Base-by-base conservation (phyloP, 2,113 vertebrate genomes). In the Laterallus jamaicensis region DNA sequence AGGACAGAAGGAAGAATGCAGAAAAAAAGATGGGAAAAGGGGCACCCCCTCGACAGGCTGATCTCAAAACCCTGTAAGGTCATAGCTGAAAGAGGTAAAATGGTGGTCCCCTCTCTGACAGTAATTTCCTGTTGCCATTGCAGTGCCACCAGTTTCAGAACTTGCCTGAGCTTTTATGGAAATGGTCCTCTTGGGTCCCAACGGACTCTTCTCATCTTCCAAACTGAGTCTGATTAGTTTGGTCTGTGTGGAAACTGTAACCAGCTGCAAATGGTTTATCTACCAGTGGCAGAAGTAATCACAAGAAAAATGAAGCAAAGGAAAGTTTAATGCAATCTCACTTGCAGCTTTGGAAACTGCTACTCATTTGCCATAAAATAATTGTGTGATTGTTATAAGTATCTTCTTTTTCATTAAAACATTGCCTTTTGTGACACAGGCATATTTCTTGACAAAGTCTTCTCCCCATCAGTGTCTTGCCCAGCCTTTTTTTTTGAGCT, bases 71-170 rank as follows among this genome's bases (percentile, higher is more conserved):
- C 42, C 42, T 37, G 1, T 18, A 6, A 42, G 15, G 5, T 32
- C 63, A 70, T 80, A 11, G 49, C 19, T 25, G 68, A 59, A 62
- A 52, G 55, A 88, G 12, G 19, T 37, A 19, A 88, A 58, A 59
- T 4, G 2, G 4, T 78, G 35, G 4, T 70, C 54, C 62, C 79
- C 67, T 76, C 28, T 28, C 19, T 56, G 19, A 31, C 21, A 81
- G 68, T 6, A 20, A 21, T 82, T 86, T 66, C 17, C 55, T 55
- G 11, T 29, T 71, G 66, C 29, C 19, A 10, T 4, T 82, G 35
- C 29, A 42, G 39, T 67, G 21, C 21, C 81, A 55, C 10, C 0
- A 0, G 22, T 44, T 55, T 37, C 2, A 3, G 37, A 0, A 0
- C n/a, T 69, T 77, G 32, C 52, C 66, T 44, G 29, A 52, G 22